Percentiles rank a stretch among this genome's conserved stretches.
These are phyloP conservation scores for Philypnodon macrostomus DNA, from an alignment of 2,797 vertebrate genomes.

Conservation along the genomic window DNA sequence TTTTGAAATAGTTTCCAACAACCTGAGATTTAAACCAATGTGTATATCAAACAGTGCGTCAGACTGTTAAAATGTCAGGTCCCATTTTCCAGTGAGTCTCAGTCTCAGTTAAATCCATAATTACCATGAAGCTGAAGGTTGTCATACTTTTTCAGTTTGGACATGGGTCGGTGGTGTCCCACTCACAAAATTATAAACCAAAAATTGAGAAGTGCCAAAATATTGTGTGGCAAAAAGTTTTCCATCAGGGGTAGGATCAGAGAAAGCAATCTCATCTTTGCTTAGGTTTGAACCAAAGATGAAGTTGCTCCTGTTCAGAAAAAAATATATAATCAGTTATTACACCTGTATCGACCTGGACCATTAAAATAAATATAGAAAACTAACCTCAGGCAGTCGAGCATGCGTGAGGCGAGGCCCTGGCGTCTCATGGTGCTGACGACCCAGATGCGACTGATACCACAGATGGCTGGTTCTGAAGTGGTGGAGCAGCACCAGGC, in stretches of 20 bases:
- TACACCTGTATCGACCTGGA: neutral
- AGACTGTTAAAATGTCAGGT: constrained; percentile 31
- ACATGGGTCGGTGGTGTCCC: constrained; percentile 64
- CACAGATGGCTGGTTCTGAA: constrained; percentile 93
- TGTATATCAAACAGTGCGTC: constrained; percentile 37
- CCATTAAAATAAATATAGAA: neutral
- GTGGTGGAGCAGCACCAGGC: constrained; percentile 97
- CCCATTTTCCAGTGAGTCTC: constrained; percentile 26
- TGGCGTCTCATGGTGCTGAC: constrained; percentile 94
- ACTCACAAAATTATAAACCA: constrained; percentile 98
- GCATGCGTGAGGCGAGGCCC: constrained; percentile 93
- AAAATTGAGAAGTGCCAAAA: constrained; percentile 95
- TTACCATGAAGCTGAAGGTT: constrained; percentile 18
- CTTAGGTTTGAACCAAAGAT: constrained; percentile 95
- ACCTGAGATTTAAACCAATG: constrained; percentile 78
- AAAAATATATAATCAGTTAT: neutral
- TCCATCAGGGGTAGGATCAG: constrained; percentile 96
- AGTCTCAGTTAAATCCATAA: constrained; percentile 20
- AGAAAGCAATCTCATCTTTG: constrained; percentile 98
- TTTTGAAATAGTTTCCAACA: constrained; percentile 63
- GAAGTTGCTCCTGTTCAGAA: constrained; percentile 89
- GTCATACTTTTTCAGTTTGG: constrained; percentile 60
- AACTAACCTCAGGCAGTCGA: constrained; percentile 92
- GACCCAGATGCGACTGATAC: constrained; percentile 98
- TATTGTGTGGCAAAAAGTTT: constrained; percentile 97